Evolutionary conservation across 2,113 vertebrate species (phyloP).

Genomic region (Aix galericulata): DNA sequence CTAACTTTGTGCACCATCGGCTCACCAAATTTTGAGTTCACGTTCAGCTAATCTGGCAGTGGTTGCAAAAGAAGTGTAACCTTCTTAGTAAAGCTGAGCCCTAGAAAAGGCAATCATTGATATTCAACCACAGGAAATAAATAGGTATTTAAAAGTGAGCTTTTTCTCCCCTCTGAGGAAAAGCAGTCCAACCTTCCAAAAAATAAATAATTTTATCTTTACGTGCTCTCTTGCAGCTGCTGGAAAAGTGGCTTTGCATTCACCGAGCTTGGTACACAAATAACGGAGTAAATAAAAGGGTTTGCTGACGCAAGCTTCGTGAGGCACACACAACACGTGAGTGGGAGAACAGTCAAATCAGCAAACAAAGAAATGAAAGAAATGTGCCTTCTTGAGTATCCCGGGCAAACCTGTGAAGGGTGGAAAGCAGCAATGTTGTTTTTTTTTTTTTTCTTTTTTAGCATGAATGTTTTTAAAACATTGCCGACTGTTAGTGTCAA

Average conservation of each 20-base stretch:
- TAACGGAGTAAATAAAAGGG: constrained; percentile 71
- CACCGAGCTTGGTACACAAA: constrained; percentile 40
- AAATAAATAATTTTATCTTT: constrained; percentile 6
- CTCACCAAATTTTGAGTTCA: neutral
- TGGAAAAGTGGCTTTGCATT: constrained; percentile 30
- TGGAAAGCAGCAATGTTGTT: constrained; percentile 27
- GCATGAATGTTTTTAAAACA: constrained; percentile 62
- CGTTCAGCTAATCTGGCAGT: neutral
- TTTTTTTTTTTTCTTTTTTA: neutral
- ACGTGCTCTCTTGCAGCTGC: constrained; percentile 42
- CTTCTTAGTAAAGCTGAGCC: neutral
- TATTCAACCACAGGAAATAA: neutral
- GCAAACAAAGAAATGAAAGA: constrained; percentile 54
- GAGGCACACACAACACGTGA: neutral
- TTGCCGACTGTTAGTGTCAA: constrained; percentile 39
- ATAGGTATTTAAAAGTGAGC: neutral
- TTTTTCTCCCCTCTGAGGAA: neutral
- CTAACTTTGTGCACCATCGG: neutral
- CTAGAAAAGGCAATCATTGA: neutral
- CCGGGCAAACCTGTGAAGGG: neutral
- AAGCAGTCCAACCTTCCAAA: neutral
- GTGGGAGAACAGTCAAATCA: constrained; percentile 49
- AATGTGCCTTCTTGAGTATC: neutral
- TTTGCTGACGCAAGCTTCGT: constrained; percentile 63
- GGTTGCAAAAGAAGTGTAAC: neutral